Conservation (phyloP, 1,140 invertebrate species). For the Bombus huntii region DNA sequence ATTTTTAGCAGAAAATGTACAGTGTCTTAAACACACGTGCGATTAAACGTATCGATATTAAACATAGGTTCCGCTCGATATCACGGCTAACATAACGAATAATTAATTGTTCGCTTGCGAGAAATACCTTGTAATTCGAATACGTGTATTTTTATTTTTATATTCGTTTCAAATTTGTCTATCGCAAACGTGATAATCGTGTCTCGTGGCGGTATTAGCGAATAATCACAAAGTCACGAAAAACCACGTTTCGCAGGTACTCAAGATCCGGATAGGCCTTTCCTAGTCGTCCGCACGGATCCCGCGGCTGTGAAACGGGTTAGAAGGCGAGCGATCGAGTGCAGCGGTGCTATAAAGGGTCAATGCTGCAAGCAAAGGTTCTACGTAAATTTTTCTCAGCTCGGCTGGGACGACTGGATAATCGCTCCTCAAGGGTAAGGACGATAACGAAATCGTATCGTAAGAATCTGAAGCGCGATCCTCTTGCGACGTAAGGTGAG, state of each 20-base stretch:
- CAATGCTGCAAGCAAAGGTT: constrained; percentile 96
- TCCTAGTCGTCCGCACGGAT: constrained; percentile 92
- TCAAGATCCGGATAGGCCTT: constrained; percentile 88
- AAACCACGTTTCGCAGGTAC: constrained; percentile 63
- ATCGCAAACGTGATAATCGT: too few species aligned
- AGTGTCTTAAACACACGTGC: too few species aligned
- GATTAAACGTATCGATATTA: too few species aligned
- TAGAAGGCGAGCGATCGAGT: constrained; percentile 91
- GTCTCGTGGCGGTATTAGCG: too few species aligned
- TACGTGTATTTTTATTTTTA: too few species aligned
- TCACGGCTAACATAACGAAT: too few species aligned
- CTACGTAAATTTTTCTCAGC: constrained; percentile 94
- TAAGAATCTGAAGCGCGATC: not conserved
- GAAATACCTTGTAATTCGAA: too few species aligned
- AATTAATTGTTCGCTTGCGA: too few species aligned
- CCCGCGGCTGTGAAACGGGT: constrained; percentile 86
- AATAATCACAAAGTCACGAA: not conserved
- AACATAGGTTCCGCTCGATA: rapidly evolving
- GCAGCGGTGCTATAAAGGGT: constrained; percentile 88
- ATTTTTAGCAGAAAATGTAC: too few species aligned
- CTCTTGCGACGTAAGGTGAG: too few species aligned
- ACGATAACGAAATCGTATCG: not conserved
- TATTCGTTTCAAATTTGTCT: too few species aligned
- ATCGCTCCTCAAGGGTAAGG: constrained; percentile 90
- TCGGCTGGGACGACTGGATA: constrained; percentile 98